Base-by-base conservation (phyloP, 2,888 invertebrate species). In the Epiblema foenella region DNA sequence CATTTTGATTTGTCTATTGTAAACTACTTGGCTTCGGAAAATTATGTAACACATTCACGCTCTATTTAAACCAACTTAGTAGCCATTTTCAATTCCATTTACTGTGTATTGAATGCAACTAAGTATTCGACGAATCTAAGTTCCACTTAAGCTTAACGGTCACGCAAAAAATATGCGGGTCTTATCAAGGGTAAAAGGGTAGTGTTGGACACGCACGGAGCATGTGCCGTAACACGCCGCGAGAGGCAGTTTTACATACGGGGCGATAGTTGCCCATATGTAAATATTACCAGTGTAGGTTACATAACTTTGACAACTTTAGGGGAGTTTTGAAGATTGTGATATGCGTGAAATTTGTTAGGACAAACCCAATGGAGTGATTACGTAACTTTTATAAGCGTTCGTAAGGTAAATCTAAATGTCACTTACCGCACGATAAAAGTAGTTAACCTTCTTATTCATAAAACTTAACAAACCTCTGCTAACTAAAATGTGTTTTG, bases 121-220 rank as follows among this genome's bases (percentile, higher is more conserved):
- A 59, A 24, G 24, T 24, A 24, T 52, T 68, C 51, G 58, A 67
- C 67, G 42, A 33, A 33, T 33, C 33, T 8, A 33, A 59, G 39
- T 39, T 24, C 51, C 67, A 59, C 59, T 67, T 59, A 67, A 69
- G 58, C 59, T 37, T 59, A 59, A 59, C 59, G 17, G 57, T 51
- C 51, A 39, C 33, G 57, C 51, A 58, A 63, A 70, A 65, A 70
- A 66, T 59, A 60, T 70, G 46, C 70, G 70, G 70, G 70, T 66
- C 59, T 60, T 70, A 65, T 70, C 65, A 70, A 54, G 65, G 59
- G 65, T 66, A 70, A 65, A 70, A 60, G 65, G 70, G 65, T 65
- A 65, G 59, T 66, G 65, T 70, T 46, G 33, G 67, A 66, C 46
- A 66, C 52, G 65, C 56, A 29, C 49, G 15, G 15, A 20, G 46